Base-by-base conservation (phyloP, 1,140 invertebrate species). In the Camponotus pennsylvanicus region DNA sequence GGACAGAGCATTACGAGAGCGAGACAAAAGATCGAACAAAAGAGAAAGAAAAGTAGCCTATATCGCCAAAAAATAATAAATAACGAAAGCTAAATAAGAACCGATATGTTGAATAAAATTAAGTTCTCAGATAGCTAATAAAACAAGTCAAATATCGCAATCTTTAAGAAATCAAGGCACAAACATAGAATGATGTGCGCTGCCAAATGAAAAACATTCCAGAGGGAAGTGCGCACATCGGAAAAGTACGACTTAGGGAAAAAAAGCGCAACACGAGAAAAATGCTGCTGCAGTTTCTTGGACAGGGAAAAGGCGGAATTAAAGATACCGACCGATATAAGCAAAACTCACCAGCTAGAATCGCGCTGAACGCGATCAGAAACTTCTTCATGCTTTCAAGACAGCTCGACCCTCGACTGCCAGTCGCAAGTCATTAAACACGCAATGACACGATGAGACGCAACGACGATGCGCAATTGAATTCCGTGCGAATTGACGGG, bases 351-450 rank as follows among this genome's bases (percentile, higher is more conserved):
- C 94, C 92, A 92, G 92, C 90, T 79, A 94, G 73, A 66, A 93
- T 91, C 89, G 93, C 92, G 91, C 93, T 87, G 7, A 95, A 89
- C 92, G 92, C 91, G 90, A 94, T 83, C 63, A 93, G 66, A 55
- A 89, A 90, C 91, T 80, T 77, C 86, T 92, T 93, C 94, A 95
- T 95, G 71, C 89, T 92, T 76, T 5, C 21, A 9, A 21, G 32
- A 55, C 7, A 4, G 13, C 13, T 69, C 45, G 63, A 37, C 4
- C 11, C 13, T 34, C 27, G 40, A 49, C 21, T 67, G 63, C 34
- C 49, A 27, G 42, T 78, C 61, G 49, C 3, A 55, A 13, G 27
- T 55, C 27, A 27, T 18, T n/a, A 71, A 6, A 27, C 45, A 45
- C 27, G 21, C 27, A 37, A 3, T 34, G 4, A 73, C 4, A 37